Evolutionary conservation across 2,113 vertebrate species (phyloP).

Genomic region (Paradoxurus hermaphroditus): DNA sequence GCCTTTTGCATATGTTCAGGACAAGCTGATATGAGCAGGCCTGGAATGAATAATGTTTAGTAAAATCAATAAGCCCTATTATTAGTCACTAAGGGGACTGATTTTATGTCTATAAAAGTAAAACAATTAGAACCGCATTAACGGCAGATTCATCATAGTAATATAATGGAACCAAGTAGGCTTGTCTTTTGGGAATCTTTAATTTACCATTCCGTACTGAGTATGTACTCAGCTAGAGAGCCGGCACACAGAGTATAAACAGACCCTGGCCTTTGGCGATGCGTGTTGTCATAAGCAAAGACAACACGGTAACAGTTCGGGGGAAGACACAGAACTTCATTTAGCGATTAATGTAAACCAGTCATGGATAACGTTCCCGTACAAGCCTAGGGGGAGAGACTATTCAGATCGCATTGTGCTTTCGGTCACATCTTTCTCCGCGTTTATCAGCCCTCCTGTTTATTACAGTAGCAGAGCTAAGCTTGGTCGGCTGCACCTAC

Average conservation of each 20-base stretch:
- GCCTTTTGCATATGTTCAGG: slow-evolving; percentile 78
- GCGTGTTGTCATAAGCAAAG: slow-evolving; percentile 72
- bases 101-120: slow-evolving; percentile 85
- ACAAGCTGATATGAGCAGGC: slow-evolving; percentile 79
- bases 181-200: slow-evolving; percentile 84
- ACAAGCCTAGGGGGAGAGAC: slow-evolving; percentile 61
- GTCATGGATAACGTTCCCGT: slow-evolving; percentile 38
- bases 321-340: slow-evolving; percentile 70
- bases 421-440: background rate
- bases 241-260: slow-evolving; percentile 66
- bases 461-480: slow-evolving; percentile 32
- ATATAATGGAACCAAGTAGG: slow-evolving; percentile 83
- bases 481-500: background rate
- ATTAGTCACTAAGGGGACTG: slow-evolving; percentile 83
- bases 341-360: slow-evolving; percentile 47
- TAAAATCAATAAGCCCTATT: slow-evolving; percentile 87
- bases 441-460: slow-evolving; percentile 24
- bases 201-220: slow-evolving; percentile 79
- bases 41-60: slow-evolving; percentile 83
- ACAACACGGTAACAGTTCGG: slow-evolving; percentile 14
- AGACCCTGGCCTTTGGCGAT: slow-evolving; percentile 77
- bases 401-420: background rate
- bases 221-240: slow-evolving; percentile 76
- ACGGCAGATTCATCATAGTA: slow-evolving; percentile 83
- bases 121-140: slow-evolving; percentile 85